Conservation (phyloP, 2,797 vertebrate genomes). For the Sylvilagus floridanus region DNA sequence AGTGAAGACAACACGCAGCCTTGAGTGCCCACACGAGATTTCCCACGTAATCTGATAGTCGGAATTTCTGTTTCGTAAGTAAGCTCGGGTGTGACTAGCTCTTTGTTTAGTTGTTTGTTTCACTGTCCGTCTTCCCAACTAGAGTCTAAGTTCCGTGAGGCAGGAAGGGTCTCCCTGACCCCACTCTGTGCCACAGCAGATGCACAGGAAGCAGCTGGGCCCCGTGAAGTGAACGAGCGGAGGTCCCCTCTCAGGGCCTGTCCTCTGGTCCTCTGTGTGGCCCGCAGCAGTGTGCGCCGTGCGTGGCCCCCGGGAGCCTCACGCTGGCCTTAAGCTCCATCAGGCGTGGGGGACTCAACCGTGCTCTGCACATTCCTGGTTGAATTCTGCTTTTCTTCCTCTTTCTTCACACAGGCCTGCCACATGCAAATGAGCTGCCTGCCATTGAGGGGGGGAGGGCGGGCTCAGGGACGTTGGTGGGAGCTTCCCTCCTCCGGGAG, state of each 20-base stretch:
- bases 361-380: not conserved
- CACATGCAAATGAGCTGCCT: not conserved
- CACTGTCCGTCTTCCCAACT: not conserved
- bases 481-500: too few relatives aligned
- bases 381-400: not conserved
- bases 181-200: not conserved
- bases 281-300: fast-evolving
- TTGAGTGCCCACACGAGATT: not conserved
- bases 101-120: not conserved
- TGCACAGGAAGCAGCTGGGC: not conserved
- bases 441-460: not conserved
- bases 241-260: not conserved
- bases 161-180: not conserved
- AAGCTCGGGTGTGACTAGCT: not conserved
- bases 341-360: too few relatives aligned
- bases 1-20: not conserved
- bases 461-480: not conserved
- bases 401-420: not conserved
- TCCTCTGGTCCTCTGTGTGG: not conserved
- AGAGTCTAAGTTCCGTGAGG: not conserved
- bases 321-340: too few relatives aligned
- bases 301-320: not conserved
- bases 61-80: not conserved
- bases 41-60: not conserved
- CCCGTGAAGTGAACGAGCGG: not conserved